These are phyloP conservation scores for Osedax fenrisi DNA, from an alignment of 2,888 invertebrate genomes.

Conservation along the genomic window DNA sequence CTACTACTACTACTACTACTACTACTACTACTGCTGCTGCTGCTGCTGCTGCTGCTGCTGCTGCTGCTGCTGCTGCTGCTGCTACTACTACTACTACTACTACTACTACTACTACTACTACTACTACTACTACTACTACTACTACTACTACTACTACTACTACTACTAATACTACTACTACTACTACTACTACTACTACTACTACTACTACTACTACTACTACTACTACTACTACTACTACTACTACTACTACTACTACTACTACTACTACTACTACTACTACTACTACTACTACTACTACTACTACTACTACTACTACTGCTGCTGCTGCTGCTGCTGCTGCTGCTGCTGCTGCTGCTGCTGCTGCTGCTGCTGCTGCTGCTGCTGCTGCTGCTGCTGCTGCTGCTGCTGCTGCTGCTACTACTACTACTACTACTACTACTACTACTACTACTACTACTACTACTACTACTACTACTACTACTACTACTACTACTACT, in stretches of 20 bases:
- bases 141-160: too few species aligned
- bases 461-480: constrained; percentile 15
- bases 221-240: constrained; percentile 17
- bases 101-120: constrained; percentile 17
- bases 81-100: constrained; percentile 17
- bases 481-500: constrained; percentile 17
- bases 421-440: too few species aligned
- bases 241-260: constrained; percentile 17
- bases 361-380: too few species aligned
- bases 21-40: constrained; percentile 13
- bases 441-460: constrained; percentile 17
- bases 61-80: too few species aligned
- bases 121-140: constrained; percentile 14
- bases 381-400: too few species aligned
- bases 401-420: too few species aligned
- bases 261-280: constrained; percentile 17
- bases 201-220: constrained; percentile 17
- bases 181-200: constrained; percentile 17
- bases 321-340: too few species aligned
- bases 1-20: constrained; percentile 19
- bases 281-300: constrained; percentile 17
- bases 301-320: constrained; percentile 17
- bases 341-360: too few species aligned
- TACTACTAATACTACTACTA: too few species aligned
- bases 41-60: too few species aligned